These are phyloP conservation scores for Poicephalus gulielmi DNA, from an alignment of 2,113 vertebrate species.

Conservation along the genomic window DNA sequence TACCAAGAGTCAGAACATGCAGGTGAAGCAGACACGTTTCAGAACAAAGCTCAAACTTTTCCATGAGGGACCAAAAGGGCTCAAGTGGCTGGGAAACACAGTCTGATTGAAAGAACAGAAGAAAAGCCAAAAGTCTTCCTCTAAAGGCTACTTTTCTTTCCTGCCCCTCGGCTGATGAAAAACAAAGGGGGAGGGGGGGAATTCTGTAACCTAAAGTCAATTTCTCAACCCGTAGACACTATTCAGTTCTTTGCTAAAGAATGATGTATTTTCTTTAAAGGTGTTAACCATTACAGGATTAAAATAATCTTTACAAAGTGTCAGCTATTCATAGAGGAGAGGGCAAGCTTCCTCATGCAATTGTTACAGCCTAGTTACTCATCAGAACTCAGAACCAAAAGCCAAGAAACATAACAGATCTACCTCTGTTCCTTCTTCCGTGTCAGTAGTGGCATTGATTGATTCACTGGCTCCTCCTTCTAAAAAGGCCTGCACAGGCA, in stretches of 20 bases:
- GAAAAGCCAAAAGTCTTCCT: not conserved
- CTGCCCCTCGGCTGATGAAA: not conserved
- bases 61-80: not conserved
- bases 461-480: not conserved
- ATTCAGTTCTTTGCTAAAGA: not conserved
- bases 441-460: not conserved
- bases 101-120: not conserved
- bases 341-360: not conserved
- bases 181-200: not conserved
- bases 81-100: not conserved
- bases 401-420: not conserved
- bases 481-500: slow-evolving; percentile 3
- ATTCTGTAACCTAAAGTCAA: not conserved
- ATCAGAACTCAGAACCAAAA: not conserved
- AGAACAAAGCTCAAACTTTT: not conserved
- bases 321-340: not conserved
- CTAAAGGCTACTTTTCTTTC: not conserved
- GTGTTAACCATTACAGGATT: not conserved
- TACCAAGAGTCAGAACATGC: not conserved
- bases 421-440: not conserved
- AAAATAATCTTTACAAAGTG: not conserved
- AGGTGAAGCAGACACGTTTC: not conserved
- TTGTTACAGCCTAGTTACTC: not conserved
- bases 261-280: not conserved
- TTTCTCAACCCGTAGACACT: not conserved